Evolutionary conservation across 2,888 invertebrate genomes (phyloP).

Genomic region (Omphaloscelis lunosa): DNA sequence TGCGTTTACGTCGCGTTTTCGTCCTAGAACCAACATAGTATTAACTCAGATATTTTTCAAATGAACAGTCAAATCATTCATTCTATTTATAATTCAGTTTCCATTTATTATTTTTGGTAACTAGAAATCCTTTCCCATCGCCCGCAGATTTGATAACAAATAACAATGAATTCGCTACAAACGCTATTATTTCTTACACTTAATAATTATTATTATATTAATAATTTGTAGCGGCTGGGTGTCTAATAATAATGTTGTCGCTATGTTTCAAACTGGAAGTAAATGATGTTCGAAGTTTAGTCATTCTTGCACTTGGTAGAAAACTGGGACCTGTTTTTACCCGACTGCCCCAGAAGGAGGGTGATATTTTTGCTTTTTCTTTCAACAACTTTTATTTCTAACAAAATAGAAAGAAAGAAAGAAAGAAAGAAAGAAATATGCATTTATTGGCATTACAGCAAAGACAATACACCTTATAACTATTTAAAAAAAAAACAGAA

Average conservation of each 20-base stretch:
- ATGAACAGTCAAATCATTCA: background rate
- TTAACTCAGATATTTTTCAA: background rate
- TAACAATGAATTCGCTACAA: background rate
- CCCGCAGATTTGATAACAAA: background rate
- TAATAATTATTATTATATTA: background rate
- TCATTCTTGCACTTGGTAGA: background rate
- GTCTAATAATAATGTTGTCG: background rate
- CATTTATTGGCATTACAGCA: no score
- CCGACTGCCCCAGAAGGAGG: no score
- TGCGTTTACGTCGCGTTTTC: background rate
- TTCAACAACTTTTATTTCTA: background rate
- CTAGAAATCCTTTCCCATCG: background rate
- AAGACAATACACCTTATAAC: no score
- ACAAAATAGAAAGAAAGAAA: no score
- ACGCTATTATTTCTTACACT: background rate
- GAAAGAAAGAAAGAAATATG: no score
- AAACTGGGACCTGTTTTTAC: background rate
- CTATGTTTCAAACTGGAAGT: background rate
- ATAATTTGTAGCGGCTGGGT: background rate
- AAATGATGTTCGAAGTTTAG: slow-evolving; percentile 11
- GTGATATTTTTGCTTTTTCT: background rate
- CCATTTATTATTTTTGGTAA: background rate
- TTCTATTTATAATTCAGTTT: background rate
- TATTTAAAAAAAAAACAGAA: no score
- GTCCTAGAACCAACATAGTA: background rate